Evolutionary conservation across 2,113 vertebrate species (phyloP), one percentile per base, ranked within the genome.

Genomic region (Scopus umbretta): DNA sequence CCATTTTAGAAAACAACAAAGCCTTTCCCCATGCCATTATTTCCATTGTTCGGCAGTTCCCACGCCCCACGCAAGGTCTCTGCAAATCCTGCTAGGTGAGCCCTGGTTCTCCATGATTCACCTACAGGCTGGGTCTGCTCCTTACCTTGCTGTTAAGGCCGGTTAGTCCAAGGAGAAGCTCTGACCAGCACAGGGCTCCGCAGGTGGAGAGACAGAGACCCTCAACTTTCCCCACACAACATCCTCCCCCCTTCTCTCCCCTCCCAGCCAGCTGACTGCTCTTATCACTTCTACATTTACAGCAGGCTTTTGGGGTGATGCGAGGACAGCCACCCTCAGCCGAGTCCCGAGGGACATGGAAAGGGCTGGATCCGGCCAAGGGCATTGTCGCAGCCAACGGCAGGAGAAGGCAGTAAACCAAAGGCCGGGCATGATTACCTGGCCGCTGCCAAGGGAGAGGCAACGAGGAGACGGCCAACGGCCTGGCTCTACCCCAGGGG

Each of bases 241-340:
- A 55, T 38, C 67, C 73, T 81, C 43, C 55, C 80, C 22, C 50
- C 56, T 49, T 15, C 15, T n/a, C 43, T 52, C 6, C 7, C 8
- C 72, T 88, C 53, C 66, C 80, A 45, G 53, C 18, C 89, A 94
- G 85, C 91, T 97, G 95, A 70, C 71, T 58, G 80, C 84, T 81
- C 78, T 45, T 73, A 63, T 58, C 93, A 92, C 43, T 34, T 66
- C 63, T 32, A 29, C 55, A 14, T 7, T 70, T 61, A 18, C 27
- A 90, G 59, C 52, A 16, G 32, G 53, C 40, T 70, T 84, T 32
- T 42, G 75, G 80, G 87, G 83, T 88, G 84, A 56, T 4, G 16
- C 2, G 30, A 80, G 73, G 49, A 66, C 83, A 87, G 53, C 14
- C 1, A 1, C 36, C 36, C 68, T 70, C 13, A 38, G 9, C 78